A percentile compares a stretch with the other conserved stretches of the same genome.
These are phyloP conservation scores for Sinhomidia bicolor DNA, from an alignment of 2,888 invertebrate species.

Conservation along the genomic window DNA sequence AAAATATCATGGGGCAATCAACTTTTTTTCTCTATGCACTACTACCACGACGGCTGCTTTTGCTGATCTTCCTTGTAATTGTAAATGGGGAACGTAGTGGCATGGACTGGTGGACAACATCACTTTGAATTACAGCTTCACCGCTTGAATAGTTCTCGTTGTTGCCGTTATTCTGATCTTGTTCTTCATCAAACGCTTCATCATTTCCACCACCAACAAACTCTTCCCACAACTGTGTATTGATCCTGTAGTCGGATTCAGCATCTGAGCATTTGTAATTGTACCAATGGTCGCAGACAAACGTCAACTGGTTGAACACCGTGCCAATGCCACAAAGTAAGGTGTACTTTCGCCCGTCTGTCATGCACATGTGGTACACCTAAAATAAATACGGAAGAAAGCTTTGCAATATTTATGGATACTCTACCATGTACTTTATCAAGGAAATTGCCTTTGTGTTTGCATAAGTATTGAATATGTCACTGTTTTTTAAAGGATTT, in stretches of 20 bases:
- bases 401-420: too few species aligned
- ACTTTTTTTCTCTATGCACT: too few species aligned
- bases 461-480: background rate
- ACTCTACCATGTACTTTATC: too few species aligned
- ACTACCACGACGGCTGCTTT: background rate
- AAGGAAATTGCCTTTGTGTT: background rate
- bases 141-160: background rate
- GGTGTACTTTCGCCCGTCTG: constrained; percentile 79
- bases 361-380: constrained; percentile 80
- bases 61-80: constrained; percentile 50
- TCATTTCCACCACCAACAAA: constrained; percentile 66
- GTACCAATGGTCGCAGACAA: constrained; percentile 81
- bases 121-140: background rate
- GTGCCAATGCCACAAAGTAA: constrained; percentile 80
- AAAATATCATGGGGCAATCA: too few species aligned
- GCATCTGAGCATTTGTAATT: constrained; percentile 76
- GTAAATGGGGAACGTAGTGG: background rate
- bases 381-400: constrained; percentile 27
- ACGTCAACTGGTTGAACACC: constrained; percentile 80
- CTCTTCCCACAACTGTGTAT: constrained; percentile 76
- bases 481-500: too few species aligned
- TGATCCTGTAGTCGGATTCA: constrained; percentile 74
- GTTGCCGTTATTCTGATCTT: background rate
- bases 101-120: background rate
- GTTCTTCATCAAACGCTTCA: constrained; percentile 14